These are phyloP conservation scores for Myodes glareolus DNA, from an alignment of 2,113 vertebrate species.

Conservation along the genomic window DNA sequence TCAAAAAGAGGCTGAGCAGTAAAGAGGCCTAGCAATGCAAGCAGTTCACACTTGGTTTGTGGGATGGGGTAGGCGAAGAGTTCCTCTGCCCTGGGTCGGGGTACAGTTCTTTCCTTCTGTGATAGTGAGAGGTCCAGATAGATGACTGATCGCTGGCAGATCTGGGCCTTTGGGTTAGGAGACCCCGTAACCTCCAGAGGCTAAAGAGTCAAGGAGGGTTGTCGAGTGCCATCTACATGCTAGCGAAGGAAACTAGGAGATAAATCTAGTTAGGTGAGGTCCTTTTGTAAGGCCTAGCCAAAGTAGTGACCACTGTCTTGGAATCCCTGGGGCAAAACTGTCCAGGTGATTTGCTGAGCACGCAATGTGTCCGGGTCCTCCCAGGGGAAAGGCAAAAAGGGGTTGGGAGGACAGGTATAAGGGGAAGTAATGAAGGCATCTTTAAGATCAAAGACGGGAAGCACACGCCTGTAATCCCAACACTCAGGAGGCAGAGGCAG, in stretches of 20 bases:
- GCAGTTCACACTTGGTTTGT: not conserved
- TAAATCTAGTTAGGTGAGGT: not conserved
- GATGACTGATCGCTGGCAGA: not conserved
- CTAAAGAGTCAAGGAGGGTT: not conserved
- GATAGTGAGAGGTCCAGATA: not conserved
- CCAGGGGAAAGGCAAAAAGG: not conserved
- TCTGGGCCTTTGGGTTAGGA: not conserved
- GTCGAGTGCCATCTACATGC: not conserved
- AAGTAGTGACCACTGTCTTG: not conserved
- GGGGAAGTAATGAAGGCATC: too few relatives aligned
- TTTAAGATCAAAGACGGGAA: too few relatives aligned
- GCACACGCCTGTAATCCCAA: too few relatives aligned
- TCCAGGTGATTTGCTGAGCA: not conserved
- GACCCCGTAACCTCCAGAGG: not conserved
- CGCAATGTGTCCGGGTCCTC: not conserved
- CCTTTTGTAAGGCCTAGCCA: not conserved
- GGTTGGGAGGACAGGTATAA: accelerated
- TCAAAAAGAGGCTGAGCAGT: not conserved
- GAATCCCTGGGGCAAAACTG: not conserved
- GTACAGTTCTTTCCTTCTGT: not conserved
- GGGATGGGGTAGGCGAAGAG: not conserved
- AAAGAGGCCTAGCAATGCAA: not conserved
- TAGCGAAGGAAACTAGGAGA: not conserved
- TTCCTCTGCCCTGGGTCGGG: not conserved
- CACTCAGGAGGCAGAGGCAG: too few relatives aligned